Conservation (phyloP, 2,888 invertebrate species). For the Siphonodentalium dalli region DNA sequence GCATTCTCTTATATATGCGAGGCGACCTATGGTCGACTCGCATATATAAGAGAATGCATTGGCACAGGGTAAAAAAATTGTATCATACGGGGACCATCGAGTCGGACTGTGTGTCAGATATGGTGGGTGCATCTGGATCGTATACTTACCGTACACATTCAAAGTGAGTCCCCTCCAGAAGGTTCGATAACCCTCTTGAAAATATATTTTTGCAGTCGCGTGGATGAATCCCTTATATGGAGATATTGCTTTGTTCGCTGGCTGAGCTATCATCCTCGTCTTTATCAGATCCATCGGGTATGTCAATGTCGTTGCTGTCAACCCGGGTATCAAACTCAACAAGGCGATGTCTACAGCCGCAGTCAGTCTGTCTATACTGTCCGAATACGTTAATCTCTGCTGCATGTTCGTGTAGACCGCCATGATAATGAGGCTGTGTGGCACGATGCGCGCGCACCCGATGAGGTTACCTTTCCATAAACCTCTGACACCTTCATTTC, state of each 20-base stretch:
- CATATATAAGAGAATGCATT: no score
- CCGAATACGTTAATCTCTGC: conserved; percentile 2
- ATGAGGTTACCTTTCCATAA: conserved; percentile 22
- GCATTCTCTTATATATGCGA: no score
- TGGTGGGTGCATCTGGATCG: no score
- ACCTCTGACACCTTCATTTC: conserved; percentile 9
- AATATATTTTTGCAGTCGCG: conserved; percentile 8
- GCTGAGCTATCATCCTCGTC: conserved; percentile 21
- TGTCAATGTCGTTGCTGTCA: conserved; percentile 15
- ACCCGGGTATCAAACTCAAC: conserved; percentile 13
- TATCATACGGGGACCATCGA: no score
- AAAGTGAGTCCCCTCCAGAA: conserved; percentile 18
- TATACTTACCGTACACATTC: conserved; percentile 11
- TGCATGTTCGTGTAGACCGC: conserved; percentile 10
- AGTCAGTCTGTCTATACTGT: conserved; percentile 10
- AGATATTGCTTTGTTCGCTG: neutral
- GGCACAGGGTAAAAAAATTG: no score
- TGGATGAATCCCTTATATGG: conserved; percentile 8
- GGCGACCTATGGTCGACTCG: no score
- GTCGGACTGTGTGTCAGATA: no score
- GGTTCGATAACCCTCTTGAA: conserved; percentile 9
- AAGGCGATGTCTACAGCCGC: neutral
- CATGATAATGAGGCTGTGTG: conserved; percentile 10
- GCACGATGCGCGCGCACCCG: conserved; percentile 19
- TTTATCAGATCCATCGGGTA: conserved; percentile 25